Base-by-base conservation (phyloP, 1,140 invertebrate species). In the Drosophila bocki region DNA sequence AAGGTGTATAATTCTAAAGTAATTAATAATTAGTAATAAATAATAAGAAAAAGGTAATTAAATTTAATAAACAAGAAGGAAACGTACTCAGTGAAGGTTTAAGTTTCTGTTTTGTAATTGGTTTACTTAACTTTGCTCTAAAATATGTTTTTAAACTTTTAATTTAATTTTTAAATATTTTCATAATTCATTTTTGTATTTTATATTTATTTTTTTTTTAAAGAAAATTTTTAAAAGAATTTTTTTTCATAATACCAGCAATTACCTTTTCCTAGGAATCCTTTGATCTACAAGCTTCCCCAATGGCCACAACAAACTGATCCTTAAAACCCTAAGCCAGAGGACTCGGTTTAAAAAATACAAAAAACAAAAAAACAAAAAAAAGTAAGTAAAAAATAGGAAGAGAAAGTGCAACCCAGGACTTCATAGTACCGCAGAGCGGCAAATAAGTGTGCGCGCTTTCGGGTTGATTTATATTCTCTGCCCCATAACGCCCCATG, bases 401-500 rank as follows among this genome's bases (percentile, higher is more conserved):
- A 35, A 13, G 51, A 22, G 51, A 19, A 37, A 75, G 74, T 17
- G 13, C 37, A 59, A 12, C 32, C 54, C 39, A 63, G 54, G 69
- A 80, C 59, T 87, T 87, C 80, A 87, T 83, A 80, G 76, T 63
- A 50, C 39, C 45, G 45, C 68, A 50, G 50, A 56, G 59, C 63
- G 65, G 48, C 58, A 77, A 84, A 78, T 64, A 75, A 82, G 75
- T 82, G 70, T 82, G 70, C 82, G 56, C 75, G 64, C 56, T 82
- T 67, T 69, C 79, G 68, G 61, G 62, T 83, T 87, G 83, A 87
- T 87, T 87, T 87, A 87, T 87, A 70, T 61, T 62, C 48, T 75
- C 26, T 69, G 61, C 58, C 59, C 53, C 70, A 29, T 58, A 74
- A 65, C 61, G 50, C 57, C 42, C 72, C 42, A 51, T 29, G 64